phyloP scores from a whole-genome alignment of 2,888 invertebrate genomes.

The Drosophila cognata region DNA sequence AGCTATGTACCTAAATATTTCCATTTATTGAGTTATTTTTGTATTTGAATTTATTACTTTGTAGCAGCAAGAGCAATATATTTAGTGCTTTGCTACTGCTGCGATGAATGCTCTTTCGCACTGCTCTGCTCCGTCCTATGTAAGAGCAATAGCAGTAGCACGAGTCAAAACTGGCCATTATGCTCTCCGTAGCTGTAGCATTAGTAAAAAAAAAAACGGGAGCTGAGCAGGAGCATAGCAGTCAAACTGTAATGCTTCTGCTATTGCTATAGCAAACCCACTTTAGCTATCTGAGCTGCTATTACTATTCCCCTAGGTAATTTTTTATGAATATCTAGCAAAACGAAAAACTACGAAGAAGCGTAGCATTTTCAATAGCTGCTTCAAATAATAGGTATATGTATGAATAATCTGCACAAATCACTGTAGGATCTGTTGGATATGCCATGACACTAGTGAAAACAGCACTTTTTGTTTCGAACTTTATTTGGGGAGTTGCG shows the following conservation, averaged over 20 bases:
- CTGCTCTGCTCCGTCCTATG: neutral
- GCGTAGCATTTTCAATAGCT: neutral
- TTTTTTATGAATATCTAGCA: neutral
- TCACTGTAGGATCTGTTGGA: neutral
- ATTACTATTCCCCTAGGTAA: neutral
- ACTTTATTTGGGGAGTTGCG: constrained; percentile 29
- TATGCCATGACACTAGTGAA: constrained; percentile 4
- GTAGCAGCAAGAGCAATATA: no score
- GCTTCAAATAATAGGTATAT: neutral
- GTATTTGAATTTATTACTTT: neutral
- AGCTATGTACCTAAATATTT: neutral
- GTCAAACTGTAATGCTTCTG: neutral
- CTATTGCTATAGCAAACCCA: neutral
- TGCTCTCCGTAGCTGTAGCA: neutral
- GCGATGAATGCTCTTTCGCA: neutral
- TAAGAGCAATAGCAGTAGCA: neutral
- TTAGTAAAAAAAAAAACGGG: no score
- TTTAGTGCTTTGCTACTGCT: neutral
- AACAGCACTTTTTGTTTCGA: constrained; percentile 5
- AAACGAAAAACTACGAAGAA: neutral
- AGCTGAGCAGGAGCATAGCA: neutral
- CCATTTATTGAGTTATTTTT: neutral
- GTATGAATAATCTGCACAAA: neutral
- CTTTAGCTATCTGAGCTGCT: neutral
- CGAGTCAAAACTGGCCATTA: neutral